Evolutionary conservation across 2,888 invertebrate genomes (phyloP).

Genomic region (Anoncus sp.): DNA sequence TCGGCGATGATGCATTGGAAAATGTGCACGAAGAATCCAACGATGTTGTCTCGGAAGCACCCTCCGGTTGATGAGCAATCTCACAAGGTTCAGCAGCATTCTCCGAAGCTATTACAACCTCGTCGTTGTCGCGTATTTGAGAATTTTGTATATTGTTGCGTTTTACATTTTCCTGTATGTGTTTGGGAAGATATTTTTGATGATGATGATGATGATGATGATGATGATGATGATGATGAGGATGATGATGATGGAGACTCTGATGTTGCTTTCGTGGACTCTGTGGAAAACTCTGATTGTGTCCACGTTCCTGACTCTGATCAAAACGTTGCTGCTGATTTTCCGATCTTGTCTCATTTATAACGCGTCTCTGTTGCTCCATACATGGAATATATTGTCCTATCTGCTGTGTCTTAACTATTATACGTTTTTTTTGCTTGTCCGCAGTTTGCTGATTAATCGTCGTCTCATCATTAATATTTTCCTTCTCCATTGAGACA

Average conservation of each 20-base stretch:
- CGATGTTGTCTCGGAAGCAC: slow-evolving; percentile 76
- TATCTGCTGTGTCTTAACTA: slow-evolving; percentile 64
- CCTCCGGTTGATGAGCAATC: slow-evolving; percentile 79
- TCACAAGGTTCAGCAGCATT: slow-evolving; percentile 80
- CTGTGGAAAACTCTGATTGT: slow-evolving; percentile 70
- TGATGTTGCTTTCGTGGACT: slow-evolving; percentile 73
- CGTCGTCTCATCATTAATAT: slow-evolving; percentile 61
- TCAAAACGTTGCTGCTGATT: slow-evolving; percentile 63
- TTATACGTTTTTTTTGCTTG: slow-evolving; percentile 63
- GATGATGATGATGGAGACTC: slow-evolving; percentile 21
- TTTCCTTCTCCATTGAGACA: slow-evolving; percentile 65
- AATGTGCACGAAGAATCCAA: slow-evolving; percentile 75
- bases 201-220: slow-evolving; percentile 46
- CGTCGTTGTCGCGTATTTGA: slow-evolving; percentile 70
- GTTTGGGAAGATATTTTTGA: slow-evolving; percentile 72
- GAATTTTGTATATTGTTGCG: slow-evolving; percentile 68
- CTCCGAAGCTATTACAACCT: slow-evolving; percentile 78
- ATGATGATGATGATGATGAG: slow-evolving; percentile 53
- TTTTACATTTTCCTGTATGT: slow-evolving; percentile 67
- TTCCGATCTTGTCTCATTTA: slow-evolving; percentile 56
- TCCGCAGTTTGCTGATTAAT: slow-evolving; percentile 63
- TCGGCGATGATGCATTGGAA: slow-evolving; percentile 75
- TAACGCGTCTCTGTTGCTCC: slow-evolving; percentile 67
- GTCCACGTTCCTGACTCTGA: slow-evolving; percentile 62
- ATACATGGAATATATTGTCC: slow-evolving; percentile 58